phyloP scores from a whole-genome alignment of 2,888 invertebrate genomes.

The Gari tellinella region DNA sequence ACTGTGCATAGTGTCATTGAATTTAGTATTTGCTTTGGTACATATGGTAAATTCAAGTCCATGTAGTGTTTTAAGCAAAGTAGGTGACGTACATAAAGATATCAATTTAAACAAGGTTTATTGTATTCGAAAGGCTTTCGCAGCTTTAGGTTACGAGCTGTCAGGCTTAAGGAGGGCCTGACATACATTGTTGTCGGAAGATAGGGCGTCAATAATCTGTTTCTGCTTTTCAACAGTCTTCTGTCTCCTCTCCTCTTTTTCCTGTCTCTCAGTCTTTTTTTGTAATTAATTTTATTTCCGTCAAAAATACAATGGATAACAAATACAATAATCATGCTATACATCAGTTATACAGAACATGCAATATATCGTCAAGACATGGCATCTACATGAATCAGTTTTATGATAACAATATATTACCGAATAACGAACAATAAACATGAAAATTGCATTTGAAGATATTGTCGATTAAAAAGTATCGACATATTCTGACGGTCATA shows the following conservation, averaged over 20 bases:
- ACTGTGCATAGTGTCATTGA: constrained; percentile 32
- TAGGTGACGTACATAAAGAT: neutral
- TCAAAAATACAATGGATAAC: no score
- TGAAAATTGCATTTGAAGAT: no score
- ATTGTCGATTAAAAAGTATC: no score
- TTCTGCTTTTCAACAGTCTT: constrained; percentile 24
- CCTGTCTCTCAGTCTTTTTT: constrained; percentile 27
- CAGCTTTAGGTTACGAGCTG: constrained; percentile 45
- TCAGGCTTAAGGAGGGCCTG: constrained; percentile 47
- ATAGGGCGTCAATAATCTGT: constrained; percentile 9
- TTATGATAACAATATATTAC: no score
- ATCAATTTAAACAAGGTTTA: constrained; percentile 24
- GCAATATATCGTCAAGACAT: no score
- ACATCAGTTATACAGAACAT: no score
- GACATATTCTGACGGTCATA: no score
- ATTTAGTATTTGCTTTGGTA: constrained; percentile 17
- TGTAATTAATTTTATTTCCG: no score
- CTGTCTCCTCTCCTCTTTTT: constrained; percentile 29
- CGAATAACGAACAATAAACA: no score
- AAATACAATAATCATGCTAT: no score
- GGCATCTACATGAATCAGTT: no score
- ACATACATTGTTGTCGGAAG: constrained; percentile 46
- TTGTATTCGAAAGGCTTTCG: constrained; percentile 34
- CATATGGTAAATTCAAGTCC: neutral
- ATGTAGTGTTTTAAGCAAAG: constrained; percentile 4